Evolutionary conservation across 2,797 vertebrate genomes (phyloP).

Genomic region (Coracias cyanogaster): DNA sequence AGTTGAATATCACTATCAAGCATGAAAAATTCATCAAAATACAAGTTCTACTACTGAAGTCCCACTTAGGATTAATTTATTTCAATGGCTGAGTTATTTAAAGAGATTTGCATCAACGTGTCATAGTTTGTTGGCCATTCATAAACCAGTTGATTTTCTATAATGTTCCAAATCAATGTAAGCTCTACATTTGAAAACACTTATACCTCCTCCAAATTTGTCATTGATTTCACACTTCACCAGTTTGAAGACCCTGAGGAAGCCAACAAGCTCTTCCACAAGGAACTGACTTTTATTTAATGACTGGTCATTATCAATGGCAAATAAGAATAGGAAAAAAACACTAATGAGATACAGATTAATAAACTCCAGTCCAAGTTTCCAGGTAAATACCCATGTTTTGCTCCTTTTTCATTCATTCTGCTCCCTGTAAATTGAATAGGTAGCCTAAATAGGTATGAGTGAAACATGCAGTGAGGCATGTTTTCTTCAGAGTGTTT

Average conservation of each 20-base stretch:
- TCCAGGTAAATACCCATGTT: not conserved
- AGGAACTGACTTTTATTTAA: not conserved
- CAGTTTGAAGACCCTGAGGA: slow-evolving; percentile 8
- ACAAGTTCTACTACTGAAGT: not conserved
- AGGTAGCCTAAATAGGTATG: not conserved
- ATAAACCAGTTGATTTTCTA: not conserved
- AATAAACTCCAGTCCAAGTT: not conserved
- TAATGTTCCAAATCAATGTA: not conserved
- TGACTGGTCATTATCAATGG: not conserved
- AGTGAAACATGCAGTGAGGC: not conserved
- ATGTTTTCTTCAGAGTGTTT: not conserved
- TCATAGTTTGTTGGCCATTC: not conserved
- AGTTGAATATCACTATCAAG: not conserved
- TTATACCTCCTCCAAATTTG: not conserved
- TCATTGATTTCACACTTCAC: not conserved
- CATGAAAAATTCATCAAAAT: not conserved
- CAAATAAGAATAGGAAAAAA: not conserved
- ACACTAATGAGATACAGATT: not conserved
- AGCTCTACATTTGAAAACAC: not conserved
- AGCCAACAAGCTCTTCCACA: slow-evolving; percentile 2
- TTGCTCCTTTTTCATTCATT: not conserved
- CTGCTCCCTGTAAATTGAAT: not conserved
- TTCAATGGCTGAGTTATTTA: not conserved
- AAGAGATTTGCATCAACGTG: not conserved
- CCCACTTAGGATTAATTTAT: not conserved